phyloP scores from a whole-genome alignment of 92 coral and sea anemone species.

The Paramuricea clavata region DNA sequence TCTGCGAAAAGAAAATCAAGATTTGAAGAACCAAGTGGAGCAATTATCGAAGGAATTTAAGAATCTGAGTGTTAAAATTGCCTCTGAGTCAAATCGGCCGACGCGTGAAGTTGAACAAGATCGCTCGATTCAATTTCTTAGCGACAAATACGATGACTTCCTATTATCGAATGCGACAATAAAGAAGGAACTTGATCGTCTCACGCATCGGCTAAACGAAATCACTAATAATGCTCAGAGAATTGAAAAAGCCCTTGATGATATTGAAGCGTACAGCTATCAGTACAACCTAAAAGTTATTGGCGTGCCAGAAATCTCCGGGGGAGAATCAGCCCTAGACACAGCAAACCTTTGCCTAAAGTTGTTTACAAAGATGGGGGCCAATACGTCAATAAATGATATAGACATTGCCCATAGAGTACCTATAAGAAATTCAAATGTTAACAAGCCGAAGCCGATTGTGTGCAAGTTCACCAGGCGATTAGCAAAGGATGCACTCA shows the following conservation, averaged over 20 bases:
- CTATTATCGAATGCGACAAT: constrained; percentile 13
- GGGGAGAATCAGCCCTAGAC: constrained; percentile 49
- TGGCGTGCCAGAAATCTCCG: constrained; percentile 57
- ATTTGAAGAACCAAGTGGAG: constrained; percentile 24
- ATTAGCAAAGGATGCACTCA: constrained; percentile 34
- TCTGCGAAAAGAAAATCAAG: constrained; percentile 9
- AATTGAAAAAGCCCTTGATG: constrained; percentile 66
- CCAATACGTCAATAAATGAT: constrained; percentile 16
- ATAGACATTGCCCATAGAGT: constrained; percentile 40
- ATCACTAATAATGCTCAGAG: constrained; percentile 34
- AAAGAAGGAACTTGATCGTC: constrained; percentile 24
- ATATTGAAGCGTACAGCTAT: constrained; percentile 61
- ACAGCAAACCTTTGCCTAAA: constrained; percentile 9
- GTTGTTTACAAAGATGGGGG: constrained; percentile 43
- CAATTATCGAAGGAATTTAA: constrained; percentile 29
- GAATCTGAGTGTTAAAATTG: constrained; percentile 39
- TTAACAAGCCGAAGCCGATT: constrained; percentile 41
- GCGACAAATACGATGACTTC: constrained; percentile 13
- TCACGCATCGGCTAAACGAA: constrained; percentile 29
- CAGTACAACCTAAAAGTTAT: constrained; percentile 68
- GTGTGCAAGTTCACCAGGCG: constrained; percentile 52
- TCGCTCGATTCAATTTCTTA: not conserved
- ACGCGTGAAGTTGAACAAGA: constrained; percentile 3
- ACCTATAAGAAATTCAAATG: not conserved
- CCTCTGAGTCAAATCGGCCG: constrained; percentile 11